Percentiles rank a stretch among this genome's conserved stretches.
phyloP scores from a whole-genome alignment of 2,888 invertebrate species.

The Mythimna ferrago region DNA sequence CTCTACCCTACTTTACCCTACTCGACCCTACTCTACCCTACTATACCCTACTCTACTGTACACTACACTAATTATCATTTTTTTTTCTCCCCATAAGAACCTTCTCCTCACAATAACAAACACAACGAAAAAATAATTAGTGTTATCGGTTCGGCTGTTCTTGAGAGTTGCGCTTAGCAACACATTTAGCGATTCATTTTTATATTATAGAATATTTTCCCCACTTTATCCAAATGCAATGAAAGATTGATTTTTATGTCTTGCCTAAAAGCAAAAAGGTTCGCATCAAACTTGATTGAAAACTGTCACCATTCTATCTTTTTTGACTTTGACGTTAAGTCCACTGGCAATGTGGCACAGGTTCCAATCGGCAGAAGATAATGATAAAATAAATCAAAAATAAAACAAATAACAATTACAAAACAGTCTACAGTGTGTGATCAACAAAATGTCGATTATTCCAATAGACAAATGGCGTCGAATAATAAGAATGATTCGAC shows the following conservation, averaged over 20 bases:
- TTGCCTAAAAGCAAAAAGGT: constrained; percentile 1
- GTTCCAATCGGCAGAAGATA: background rate
- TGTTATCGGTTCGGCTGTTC: too few relatives aligned
- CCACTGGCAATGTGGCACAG: constrained; percentile 5
- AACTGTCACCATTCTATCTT: constrained; percentile 10
- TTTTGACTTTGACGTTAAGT: constrained; percentile 1
- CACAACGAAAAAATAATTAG: too few relatives aligned
- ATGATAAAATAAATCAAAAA: background rate
- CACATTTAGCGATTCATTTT: too few relatives aligned
- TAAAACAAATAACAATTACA: background rate
- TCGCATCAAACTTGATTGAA: background rate
- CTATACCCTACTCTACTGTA: too few relatives aligned
- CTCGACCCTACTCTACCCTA: too few relatives aligned
- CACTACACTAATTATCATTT: too few relatives aligned
- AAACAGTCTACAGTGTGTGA: background rate
- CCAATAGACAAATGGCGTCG: constrained; percentile 92
- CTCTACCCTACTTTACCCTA: too few relatives aligned
- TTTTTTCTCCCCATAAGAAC: too few relatives aligned
- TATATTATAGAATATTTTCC: too few relatives aligned
- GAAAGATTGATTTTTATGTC: background rate
- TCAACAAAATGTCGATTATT: constrained; percentile 78
- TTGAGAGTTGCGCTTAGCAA: too few relatives aligned
- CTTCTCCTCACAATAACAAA: too few relatives aligned
- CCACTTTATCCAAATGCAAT: background rate
- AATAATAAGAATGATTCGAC: constrained; percentile 91